phyloP scores from a whole-genome alignment of 2,888 invertebrate genomes.

The Drepanosiphum platanoidis region DNA sequence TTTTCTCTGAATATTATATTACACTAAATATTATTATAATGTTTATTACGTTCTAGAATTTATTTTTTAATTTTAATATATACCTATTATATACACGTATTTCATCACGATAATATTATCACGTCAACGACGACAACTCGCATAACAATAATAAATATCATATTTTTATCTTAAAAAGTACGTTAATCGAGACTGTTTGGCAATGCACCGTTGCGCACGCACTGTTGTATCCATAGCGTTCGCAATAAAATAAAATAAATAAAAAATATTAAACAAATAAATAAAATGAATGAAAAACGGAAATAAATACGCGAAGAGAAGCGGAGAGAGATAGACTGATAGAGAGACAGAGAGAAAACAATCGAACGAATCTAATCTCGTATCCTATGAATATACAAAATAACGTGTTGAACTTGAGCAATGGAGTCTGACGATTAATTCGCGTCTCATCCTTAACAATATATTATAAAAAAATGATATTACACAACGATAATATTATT shows the following conservation, averaged over 20 bases:
- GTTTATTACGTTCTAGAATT: too few species aligned
- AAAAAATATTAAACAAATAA: background rate
- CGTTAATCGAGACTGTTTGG: background rate
- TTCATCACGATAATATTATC: too few species aligned
- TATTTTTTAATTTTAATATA: too few species aligned
- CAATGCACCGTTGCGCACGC: background rate
- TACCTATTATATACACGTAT: too few species aligned
- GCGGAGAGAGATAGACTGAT: background rate
- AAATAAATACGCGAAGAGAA: too few species aligned
- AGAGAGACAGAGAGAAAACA: background rate
- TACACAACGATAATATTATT: background rate
- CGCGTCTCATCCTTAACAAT: too few species aligned
- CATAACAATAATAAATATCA: background rate
- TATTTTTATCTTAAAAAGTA: background rate
- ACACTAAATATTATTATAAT: background rate
- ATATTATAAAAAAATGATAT: too few species aligned
- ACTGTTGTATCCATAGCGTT: too few species aligned
- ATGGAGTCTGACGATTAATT: slow-evolving; percentile 4
- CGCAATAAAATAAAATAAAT: background rate
- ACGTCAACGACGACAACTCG: too few species aligned
- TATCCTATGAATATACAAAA: background rate
- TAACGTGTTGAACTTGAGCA: slow-evolving; percentile 24
- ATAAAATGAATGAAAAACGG: background rate
- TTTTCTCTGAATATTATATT: background rate
- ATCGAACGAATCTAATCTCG: background rate